A percentile compares a stretch with the other conserved stretches of the same genome.
Evolutionary conservation across 92 coral and sea anemone species (phyloP).

Genomic region (Blastomussa wellsi): DNA sequence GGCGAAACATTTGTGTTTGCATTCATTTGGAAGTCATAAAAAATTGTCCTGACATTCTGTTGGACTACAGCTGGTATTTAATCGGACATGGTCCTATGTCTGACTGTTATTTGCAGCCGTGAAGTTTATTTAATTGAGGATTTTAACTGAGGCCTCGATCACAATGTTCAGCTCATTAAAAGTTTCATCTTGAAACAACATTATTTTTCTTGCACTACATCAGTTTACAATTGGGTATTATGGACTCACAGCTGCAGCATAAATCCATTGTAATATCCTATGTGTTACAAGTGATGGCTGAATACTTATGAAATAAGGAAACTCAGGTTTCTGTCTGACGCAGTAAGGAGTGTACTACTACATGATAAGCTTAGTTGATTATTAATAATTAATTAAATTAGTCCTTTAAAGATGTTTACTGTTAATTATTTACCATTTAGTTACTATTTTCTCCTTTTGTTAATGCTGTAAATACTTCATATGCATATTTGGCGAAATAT

Average conservation of each 20-base stretch:
- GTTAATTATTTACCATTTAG: background rate
- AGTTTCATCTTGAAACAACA: background rate
- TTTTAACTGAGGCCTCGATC: background rate
- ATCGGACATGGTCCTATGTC: too few relatives aligned
- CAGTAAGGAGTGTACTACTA: background rate
- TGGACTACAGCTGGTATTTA: too few relatives aligned
- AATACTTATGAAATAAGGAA: background rate
- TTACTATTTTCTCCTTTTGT: background rate
- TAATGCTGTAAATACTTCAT: background rate
- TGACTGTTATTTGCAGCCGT: background rate
- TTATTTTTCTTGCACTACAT: background rate
- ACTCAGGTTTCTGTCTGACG: background rate
- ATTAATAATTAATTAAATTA: conserved; percentile 11
- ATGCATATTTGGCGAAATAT: background rate
- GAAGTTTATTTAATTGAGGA: too few relatives aligned
- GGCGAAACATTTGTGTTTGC: too few relatives aligned
- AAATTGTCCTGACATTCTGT: too few relatives aligned
- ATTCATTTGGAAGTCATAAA: too few relatives aligned
- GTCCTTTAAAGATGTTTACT: background rate
- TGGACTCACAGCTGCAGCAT: background rate
- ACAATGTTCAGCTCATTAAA: background rate
- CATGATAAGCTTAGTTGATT: background rate
- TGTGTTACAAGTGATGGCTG: background rate
- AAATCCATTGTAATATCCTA: background rate
- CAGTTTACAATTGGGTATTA: background rate